These are phyloP conservation scores for Drosophila pruinosa DNA, from an alignment of 1,140 invertebrate species.

Conservation along the genomic window DNA sequence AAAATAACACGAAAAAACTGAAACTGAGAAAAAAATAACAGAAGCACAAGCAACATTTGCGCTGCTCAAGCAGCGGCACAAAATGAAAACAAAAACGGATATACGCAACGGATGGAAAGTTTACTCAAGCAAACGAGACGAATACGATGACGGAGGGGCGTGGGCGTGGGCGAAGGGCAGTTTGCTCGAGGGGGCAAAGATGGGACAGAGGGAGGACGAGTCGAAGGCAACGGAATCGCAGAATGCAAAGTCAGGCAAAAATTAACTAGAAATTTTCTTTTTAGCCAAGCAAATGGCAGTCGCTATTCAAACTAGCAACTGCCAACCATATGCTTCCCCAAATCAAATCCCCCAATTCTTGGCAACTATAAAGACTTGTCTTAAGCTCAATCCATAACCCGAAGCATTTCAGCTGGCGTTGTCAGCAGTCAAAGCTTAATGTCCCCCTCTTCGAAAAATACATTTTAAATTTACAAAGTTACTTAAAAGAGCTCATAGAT, in stretches of 20 bases:
- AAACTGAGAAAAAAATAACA: conserved; percentile 3
- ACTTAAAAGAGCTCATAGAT: neutral
- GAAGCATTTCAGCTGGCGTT: conserved; percentile 1
- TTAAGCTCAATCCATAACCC: conserved; percentile 2
- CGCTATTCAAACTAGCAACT: conserved; percentile 7
- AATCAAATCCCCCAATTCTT: neutral
- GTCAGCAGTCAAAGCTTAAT: conserved; percentile 16
- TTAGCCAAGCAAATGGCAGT: neutral
- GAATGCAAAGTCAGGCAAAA: conserved; percentile 53
- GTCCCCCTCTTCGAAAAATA: neutral
- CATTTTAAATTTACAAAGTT: neutral
- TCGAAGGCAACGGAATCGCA: conserved; percentile 19
- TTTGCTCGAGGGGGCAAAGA: neutral
- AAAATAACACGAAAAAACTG: conserved; percentile 37
- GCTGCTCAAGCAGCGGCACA: conserved; percentile 60
- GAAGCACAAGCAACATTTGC: conserved; percentile 46
- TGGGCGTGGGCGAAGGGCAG: neutral
- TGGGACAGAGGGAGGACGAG: neutral
- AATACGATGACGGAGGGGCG: neutral
- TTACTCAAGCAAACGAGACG: conserved; percentile 54
- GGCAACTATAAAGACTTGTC: conserved; percentile 7
- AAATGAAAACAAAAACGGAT: conserved; percentile 74
- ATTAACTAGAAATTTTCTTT: conserved; percentile 53
- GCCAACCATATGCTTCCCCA: neutral
- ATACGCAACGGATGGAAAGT: conserved; percentile 75